Evolutionary conservation across 1,140 invertebrate species (phyloP).

Genomic region (Drepana arcuata): DNA sequence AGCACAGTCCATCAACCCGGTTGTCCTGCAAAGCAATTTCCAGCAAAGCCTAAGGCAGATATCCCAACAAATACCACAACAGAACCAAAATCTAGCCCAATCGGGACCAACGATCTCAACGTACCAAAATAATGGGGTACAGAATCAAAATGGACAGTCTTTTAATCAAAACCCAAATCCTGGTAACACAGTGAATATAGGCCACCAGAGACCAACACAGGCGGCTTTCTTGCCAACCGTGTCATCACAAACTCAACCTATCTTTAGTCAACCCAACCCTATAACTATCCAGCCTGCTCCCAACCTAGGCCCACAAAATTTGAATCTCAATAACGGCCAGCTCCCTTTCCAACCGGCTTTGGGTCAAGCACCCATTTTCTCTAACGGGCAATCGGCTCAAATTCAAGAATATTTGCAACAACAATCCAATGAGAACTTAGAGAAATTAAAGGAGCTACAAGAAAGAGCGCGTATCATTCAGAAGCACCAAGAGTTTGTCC

Average conservation of each 20-base stretch:
- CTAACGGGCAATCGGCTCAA: slow-evolving; percentile 66
- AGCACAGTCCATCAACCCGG: slow-evolving; percentile 23
- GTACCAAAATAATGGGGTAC: slow-evolving; percentile 38
- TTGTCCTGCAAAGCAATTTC: slow-evolving; percentile 31
- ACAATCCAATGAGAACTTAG: slow-evolving; percentile 75
- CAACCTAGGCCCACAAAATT: slow-evolving; percentile 40
- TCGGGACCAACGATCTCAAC: slow-evolving; percentile 41
- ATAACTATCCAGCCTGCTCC: slow-evolving; percentile 59
- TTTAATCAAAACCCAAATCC: slow-evolving; percentile 40
- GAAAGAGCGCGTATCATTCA: slow-evolving; percentile 78
- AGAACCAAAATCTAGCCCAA: slow-evolving; percentile 41
- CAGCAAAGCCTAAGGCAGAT: slow-evolving; percentile 40
- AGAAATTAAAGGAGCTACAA: slow-evolving; percentile 72
- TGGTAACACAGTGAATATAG: slow-evolving; percentile 33
- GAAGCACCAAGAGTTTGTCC: slow-evolving; percentile 79
- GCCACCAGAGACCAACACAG: slow-evolving; percentile 51
- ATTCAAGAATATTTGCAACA: slow-evolving; percentile 75
- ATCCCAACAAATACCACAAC: slow-evolving; percentile 14
- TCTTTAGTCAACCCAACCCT: slow-evolving; percentile 43
- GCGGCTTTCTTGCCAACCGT: slow-evolving; percentile 62
- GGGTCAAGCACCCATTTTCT: slow-evolving; percentile 64
- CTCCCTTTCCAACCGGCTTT: slow-evolving; percentile 51
- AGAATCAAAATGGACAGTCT: slow-evolving; percentile 25
- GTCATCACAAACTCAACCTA: slow-evolving; percentile 34
- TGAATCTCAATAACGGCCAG: slow-evolving; percentile 39